Evolutionary conservation across 2,113 vertebrate species (phyloP).

Genomic region (Tenrec ecaudatus): DNA sequence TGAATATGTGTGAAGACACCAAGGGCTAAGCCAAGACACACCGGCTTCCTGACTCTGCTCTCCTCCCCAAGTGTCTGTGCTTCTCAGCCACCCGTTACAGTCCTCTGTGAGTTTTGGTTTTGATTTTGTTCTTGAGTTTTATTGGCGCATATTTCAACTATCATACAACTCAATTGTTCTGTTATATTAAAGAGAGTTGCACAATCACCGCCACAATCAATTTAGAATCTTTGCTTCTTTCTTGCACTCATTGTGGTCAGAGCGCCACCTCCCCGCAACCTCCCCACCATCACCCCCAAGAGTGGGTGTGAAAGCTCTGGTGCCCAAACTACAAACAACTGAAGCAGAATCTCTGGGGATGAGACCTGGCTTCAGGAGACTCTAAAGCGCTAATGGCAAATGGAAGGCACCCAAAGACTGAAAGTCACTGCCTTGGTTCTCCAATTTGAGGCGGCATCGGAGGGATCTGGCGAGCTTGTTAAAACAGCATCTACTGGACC

Average conservation of each 20-base stretch:
- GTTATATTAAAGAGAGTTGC: too few relatives aligned
- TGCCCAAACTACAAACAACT: not conserved
- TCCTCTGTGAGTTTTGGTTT: too few relatives aligned
- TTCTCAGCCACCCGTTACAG: not conserved
- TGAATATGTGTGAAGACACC: not conserved
- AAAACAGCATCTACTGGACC: not conserved
- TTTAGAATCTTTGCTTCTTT: too few relatives aligned
- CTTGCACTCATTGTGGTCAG: too few relatives aligned
- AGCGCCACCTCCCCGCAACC: too few relatives aligned
- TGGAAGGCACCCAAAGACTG: not conserved
- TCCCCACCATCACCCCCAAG: too few relatives aligned
- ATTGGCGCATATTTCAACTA: too few relatives aligned
- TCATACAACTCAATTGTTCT: too few relatives aligned
- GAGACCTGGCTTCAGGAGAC: too few relatives aligned
- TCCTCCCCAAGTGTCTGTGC: not conserved
- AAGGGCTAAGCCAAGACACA: not conserved
- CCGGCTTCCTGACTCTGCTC: not conserved
- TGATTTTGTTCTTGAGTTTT: too few relatives aligned
- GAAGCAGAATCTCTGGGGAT: not conserved
- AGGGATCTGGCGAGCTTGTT: not conserved
- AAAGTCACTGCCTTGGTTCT: not conserved
- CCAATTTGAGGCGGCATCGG: not conserved
- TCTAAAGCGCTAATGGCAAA: not conserved
- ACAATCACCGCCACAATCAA: too few relatives aligned
- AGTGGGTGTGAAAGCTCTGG: not conserved